A percentile compares a stretch with the other conserved stretches of the same genome.
Evolutionary conservation across 2,113 vertebrate species (phyloP).

Genomic region (Anhinga rufa): DNA sequence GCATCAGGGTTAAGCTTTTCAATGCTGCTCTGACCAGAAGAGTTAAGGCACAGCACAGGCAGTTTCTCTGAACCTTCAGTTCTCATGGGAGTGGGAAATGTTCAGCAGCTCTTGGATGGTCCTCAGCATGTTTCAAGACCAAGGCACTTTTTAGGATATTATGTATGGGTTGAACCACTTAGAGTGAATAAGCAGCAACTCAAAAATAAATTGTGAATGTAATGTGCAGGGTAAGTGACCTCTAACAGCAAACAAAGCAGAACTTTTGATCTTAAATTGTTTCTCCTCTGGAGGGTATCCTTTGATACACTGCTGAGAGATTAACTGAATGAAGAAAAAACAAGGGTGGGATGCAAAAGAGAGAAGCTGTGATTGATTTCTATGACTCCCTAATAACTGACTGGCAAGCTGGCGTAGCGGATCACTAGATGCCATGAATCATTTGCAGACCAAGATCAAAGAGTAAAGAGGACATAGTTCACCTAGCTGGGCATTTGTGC

Average conservation of each 20-base stretch:
- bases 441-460: not conserved
- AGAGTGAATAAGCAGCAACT: not conserved
- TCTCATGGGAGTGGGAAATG: not conserved
- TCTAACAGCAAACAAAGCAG: not conserved
- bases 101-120: not conserved
- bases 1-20: not conserved
- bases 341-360: not conserved
- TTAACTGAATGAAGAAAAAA: not conserved
- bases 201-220: not conserved
- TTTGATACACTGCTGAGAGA: not conserved
- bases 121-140: not conserved
- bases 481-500: not conserved
- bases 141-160: not conserved
- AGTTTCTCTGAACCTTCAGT: not conserved
- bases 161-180: not conserved
- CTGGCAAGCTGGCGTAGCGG: not conserved
- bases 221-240: not conserved
- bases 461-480: not conserved
- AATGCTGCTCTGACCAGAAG: not conserved
- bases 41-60: not conserved
- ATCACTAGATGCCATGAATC: not conserved
- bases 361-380: not conserved
- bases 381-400: not conserved
- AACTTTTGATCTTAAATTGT: not conserved
- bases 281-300: not conserved